phyloP scores from a whole-genome alignment of 2,113 vertebrate genomes.

The Glaucomys volans region DNA sequence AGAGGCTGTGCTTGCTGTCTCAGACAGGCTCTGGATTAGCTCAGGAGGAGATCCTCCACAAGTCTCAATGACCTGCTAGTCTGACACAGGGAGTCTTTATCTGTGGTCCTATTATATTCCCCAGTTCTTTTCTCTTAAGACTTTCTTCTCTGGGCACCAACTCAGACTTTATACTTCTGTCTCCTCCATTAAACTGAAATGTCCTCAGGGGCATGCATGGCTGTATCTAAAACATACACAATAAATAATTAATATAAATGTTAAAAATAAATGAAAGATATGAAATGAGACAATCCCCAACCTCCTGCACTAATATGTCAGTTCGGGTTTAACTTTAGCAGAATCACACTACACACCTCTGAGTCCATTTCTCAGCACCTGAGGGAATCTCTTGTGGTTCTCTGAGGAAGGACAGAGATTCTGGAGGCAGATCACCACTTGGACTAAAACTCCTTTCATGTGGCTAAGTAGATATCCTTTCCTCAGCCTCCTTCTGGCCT shows the following conservation, averaged over 20 bases:
- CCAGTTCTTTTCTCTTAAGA: not conserved
- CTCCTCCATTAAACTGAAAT: not conserved
- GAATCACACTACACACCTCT: not conserved
- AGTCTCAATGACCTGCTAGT: not conserved
- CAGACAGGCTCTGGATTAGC: not conserved
- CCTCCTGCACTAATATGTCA: accelerated
- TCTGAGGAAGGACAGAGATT: not conserved
- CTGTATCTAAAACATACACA: not conserved
- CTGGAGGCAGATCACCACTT: not conserved
- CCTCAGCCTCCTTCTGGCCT: not conserved
- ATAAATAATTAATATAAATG: not conserved
- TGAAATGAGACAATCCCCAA: not conserved
- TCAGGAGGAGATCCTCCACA: not conserved
- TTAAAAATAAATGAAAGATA: not conserved
- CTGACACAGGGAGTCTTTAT: not conserved
- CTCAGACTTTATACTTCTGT: not conserved
- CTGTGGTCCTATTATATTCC: not conserved
- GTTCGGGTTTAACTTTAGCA: not conserved
- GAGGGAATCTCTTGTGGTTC: not conserved
- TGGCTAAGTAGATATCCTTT: not conserved
- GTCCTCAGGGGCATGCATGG: not conserved
- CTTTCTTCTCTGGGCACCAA: not conserved
- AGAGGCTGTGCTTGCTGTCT: not conserved
- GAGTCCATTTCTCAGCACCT: not conserved
- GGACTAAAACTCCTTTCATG: not conserved